These are phyloP conservation scores for Hypanus sabinus DNA, from an alignment of 2,113 vertebrate species.

Conservation along the genomic window DNA sequence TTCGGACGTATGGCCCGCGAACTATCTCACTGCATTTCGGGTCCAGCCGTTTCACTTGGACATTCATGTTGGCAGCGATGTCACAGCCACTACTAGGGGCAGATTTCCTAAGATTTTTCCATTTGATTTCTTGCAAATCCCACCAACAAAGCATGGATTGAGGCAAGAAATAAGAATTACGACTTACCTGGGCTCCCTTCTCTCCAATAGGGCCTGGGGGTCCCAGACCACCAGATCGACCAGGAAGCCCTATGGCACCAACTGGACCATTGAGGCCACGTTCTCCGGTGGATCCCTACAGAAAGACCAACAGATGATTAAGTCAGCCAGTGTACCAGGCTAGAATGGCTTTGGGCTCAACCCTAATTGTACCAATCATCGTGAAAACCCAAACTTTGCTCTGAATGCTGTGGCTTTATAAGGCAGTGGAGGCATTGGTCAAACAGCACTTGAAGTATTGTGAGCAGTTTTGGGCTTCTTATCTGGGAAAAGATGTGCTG, in stretches of 20 bases:
- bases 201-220: conserved; percentile 88
- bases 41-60: too few species aligned
- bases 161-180: not conserved
- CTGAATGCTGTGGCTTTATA: too few species aligned
- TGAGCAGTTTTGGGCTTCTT: too few species aligned
- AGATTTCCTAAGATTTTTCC: too few species aligned
- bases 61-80: too few species aligned
- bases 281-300: conserved; percentile 89
- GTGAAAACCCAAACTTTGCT: not conserved
- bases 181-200: conserved; percentile 90
- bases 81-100: too few species aligned
- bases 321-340: not conserved
- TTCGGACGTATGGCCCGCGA: too few species aligned
- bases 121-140: not conserved
- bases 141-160: not conserved
- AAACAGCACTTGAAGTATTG: too few species aligned
- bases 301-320: not conserved
- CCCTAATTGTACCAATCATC: too few species aligned
- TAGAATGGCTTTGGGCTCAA: not conserved
- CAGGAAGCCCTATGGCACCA: conserved; percentile 84
- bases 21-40: too few species aligned
- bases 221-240: conserved; percentile 83
- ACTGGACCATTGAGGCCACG: conserved; percentile 81
- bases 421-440: too few species aligned
- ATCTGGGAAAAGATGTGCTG: too few species aligned